Conservation (phyloP, 2,113 vertebrate species). For the Daboia siamensis region DNA sequence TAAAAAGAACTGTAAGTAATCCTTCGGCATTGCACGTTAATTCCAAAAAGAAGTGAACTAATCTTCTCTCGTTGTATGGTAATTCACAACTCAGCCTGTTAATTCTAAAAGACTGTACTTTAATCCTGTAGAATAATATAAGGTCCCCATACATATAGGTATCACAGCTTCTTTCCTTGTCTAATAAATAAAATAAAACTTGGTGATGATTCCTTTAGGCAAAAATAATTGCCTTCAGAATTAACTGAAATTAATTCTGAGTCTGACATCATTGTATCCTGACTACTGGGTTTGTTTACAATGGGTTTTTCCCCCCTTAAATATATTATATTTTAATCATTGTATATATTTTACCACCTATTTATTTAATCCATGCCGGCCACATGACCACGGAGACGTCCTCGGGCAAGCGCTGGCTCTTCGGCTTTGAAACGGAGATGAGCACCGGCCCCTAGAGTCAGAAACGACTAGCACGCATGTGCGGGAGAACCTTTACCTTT, state of each 20-base stretch:
- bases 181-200: constrained; percentile 33
- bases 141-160: background rate
- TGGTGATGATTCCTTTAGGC: background rate
- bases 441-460: too few species aligned
- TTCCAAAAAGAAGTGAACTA: constrained; percentile 32
- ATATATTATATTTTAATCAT: too few species aligned
- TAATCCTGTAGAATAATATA: constrained; percentile 20
- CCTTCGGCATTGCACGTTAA: constrained; percentile 37
- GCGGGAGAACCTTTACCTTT: too few species aligned
- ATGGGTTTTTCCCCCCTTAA: background rate
- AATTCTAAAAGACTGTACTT: constrained; percentile 35
- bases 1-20: constrained; percentile 39
- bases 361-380: background rate
- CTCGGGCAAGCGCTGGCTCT: too few species aligned
- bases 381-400: too few species aligned
- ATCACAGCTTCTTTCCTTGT: background rate
- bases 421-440: too few species aligned
- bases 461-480: too few species aligned
- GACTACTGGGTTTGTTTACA: background rate
- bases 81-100: constrained; percentile 21
- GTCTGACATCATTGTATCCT: background rate
- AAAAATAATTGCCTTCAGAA: background rate
- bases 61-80: constrained; percentile 33
- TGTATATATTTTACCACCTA: background rate
- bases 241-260: background rate